Evolutionary conservation across 1,140 invertebrate species (phyloP), one percentile per base, ranked within the genome.

Genomic region (Chironomus tepperi): DNA sequence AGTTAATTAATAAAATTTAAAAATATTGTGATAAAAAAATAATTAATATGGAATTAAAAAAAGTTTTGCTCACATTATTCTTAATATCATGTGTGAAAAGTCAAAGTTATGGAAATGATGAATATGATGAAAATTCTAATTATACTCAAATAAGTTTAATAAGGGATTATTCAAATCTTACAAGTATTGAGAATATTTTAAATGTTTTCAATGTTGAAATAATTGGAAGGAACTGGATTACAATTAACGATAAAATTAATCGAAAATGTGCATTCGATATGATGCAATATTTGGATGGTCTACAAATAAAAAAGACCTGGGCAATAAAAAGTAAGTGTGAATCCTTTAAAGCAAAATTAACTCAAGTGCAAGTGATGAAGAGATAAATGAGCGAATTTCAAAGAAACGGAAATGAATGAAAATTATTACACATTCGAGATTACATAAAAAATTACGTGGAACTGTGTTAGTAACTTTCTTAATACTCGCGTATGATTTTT

Each of bases 301-400:
- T 91, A 10, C 82, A 80, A 21, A 84, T 85, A n/a, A 84, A 85
- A 65, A 85, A 87, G 74, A 81, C 88, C 57, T 92, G 91, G 91
- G 90, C 91, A 1, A 80, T 91, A 5, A 91, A 91, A 84, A 89
- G 90, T 91, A 83, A 88, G 87, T 85, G 42, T 34, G 1, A 34
- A 34, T 34, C 24, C 24, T n/a, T n/a, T n/a, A n/a, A n/a, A 34
- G 24, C 1, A 1, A 34, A 34, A 34, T 5, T 34, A 5, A 34
- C 24, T 5, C 1, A 34, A 34, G 24, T 34, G 24, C 24, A 5
- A 2, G 24, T 34, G 24, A 34, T 34, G 24, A 34, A 34, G 5
- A 5, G 24, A 5, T 2, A 34, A 34, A 34, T 34, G 24, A 34
- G 24, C 5, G 24, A 34, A 34, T 34, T 34, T 34, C 1, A 34